Conservation (phyloP, 2,797 vertebrate species). For the Typhlichthys subterraneus region DNA sequence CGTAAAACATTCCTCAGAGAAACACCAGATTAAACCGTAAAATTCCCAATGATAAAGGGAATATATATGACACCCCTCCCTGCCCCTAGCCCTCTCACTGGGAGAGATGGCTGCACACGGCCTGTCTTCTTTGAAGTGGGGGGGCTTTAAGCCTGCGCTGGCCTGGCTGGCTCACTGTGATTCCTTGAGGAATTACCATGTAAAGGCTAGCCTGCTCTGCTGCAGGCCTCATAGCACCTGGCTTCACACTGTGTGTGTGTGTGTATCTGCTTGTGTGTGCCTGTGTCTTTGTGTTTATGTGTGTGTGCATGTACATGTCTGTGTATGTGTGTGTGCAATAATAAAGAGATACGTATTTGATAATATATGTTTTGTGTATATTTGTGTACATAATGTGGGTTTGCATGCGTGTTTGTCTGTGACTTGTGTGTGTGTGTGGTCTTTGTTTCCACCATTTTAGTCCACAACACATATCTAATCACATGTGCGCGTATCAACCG, state of each 20-base stretch:
- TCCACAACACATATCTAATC: too few species aligned
- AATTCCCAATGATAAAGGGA: conserved; percentile 68
- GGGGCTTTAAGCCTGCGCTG: conserved; percentile 57
- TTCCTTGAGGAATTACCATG: conserved; percentile 64
- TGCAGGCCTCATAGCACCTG: conserved; percentile 43
- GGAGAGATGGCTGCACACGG: conserved; percentile 53
- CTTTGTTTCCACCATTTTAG: too few species aligned
- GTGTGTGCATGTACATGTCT: too few species aligned
- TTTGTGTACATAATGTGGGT: too few species aligned
- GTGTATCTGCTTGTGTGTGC: too few species aligned
- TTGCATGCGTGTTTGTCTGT: too few species aligned
- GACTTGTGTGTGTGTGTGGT: too few species aligned
- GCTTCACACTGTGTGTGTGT: conserved; percentile 28
- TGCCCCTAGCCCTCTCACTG: conserved; percentile 21
- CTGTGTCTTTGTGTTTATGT: too few species aligned
- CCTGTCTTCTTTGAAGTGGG: conserved; percentile 66
- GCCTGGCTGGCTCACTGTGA: conserved; percentile 56
- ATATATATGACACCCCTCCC: conserved; percentile 56
- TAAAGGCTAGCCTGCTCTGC: conserved; percentile 47
- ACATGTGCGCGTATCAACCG: too few species aligned
- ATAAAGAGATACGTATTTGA: too few species aligned
- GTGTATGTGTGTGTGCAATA: too few species aligned
- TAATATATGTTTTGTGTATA: too few species aligned
- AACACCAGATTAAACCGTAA: conserved; percentile 67
- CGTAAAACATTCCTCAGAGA: conserved; percentile 65